Evolutionary conservation across 2,888 invertebrate species (phyloP).

Genomic region (Morpho helenor): DNA sequence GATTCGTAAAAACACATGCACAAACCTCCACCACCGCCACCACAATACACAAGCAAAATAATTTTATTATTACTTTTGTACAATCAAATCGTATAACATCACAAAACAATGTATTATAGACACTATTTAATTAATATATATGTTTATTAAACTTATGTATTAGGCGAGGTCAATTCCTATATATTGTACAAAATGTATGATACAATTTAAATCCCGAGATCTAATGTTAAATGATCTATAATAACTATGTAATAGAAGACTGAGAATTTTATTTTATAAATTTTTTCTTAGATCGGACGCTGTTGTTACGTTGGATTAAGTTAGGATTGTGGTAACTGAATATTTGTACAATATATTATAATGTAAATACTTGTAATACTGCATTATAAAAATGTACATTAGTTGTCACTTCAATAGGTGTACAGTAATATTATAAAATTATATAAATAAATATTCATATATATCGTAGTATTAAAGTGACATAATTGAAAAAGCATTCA

Average conservation of each 20-base stretch:
- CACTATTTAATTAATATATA: background rate
- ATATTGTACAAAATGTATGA: constrained; percentile 64
- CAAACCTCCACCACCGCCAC: no score
- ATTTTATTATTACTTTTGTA: background rate
- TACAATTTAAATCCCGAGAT: constrained; percentile 56
- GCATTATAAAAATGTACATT: no score
- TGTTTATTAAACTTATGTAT: background rate
- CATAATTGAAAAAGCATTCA: no score
- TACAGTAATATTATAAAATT: no score
- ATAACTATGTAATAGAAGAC: constrained; percentile 72
- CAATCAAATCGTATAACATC: constrained; percentile 13
- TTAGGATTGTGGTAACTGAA: background rate
- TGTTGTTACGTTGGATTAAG: constrained; percentile 38
- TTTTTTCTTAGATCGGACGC: constrained; percentile 50
- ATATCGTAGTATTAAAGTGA: no score
- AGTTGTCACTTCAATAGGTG: no score
- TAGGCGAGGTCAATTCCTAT: constrained; percentile 40
- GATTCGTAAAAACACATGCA: no score
- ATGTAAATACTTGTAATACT: no score
- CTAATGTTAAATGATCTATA: constrained; percentile 56
- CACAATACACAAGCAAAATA: no score
- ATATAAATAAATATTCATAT: no score
- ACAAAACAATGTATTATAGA: constrained; percentile 13
- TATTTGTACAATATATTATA: constrained; percentile 2
- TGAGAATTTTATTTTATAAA: constrained; percentile 64